Conservation (phyloP, 2,113 vertebrate genomes). For the Nesoenas mayeri region DNA sequence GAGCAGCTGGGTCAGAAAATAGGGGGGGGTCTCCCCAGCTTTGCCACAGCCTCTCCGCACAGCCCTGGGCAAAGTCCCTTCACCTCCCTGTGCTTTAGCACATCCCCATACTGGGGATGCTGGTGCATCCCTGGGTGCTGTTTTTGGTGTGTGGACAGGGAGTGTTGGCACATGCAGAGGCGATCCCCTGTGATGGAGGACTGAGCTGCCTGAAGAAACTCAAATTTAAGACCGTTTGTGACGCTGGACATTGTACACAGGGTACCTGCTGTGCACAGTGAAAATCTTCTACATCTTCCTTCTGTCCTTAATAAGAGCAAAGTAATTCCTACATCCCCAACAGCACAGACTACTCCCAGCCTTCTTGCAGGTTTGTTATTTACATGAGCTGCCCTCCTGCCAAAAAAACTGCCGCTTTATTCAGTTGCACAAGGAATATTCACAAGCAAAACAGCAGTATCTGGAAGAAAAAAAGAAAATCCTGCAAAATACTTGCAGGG, state of each 20-base stretch:
- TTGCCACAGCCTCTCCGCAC: background rate
- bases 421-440: background rate
- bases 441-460: background rate
- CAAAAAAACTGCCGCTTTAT: background rate
- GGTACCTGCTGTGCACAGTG: fast-evolving
- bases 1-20: background rate
- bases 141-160: background rate
- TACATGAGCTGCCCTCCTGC: background rate
- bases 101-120: no score
- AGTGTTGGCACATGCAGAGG: fast-evolving
- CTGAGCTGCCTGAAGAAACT: background rate
- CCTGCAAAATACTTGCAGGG: background rate
- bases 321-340: background rate
- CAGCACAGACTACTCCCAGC: background rate
- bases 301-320: background rate
- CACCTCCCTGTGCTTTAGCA: background rate
- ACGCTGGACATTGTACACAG: fast-evolving
- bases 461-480: background rate
- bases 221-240: fast-evolving
- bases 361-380: background rate
- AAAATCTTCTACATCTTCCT: fast-evolving
- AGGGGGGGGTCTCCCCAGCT: background rate
- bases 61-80: background rate
- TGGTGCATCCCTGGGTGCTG: background rate
- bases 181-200: background rate